phyloP scores from a whole-genome alignment of 2,888 invertebrate species.

The Pterobdella sp. region DNA sequence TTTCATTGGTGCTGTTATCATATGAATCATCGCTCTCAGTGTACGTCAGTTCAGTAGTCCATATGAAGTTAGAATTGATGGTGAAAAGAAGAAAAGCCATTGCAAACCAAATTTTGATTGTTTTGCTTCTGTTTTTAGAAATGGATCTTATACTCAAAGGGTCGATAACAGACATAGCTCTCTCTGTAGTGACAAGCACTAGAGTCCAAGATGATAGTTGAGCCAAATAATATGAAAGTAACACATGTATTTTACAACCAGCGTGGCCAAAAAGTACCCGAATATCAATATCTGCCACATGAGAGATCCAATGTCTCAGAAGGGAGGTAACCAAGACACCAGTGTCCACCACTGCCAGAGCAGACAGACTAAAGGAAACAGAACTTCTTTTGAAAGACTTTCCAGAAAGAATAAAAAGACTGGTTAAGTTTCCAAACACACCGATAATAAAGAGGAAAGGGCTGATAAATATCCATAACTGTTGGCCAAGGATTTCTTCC shows the following conservation, averaged over 20 bases:
- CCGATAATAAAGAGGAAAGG: conserved; percentile 27
- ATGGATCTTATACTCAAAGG: conserved; percentile 20
- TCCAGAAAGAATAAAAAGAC: conserved; percentile 24
- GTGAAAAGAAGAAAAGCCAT: neutral
- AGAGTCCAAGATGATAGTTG: conserved; percentile 27
- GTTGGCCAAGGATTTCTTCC: conserved; percentile 7
- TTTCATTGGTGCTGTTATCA: neutral
- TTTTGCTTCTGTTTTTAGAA: conserved; percentile 10
- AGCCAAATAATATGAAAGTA: conserved; percentile 22
- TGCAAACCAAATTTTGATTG: conserved; percentile 7
- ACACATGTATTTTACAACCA: conserved; percentile 17
- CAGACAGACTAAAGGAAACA: conserved; percentile 24
- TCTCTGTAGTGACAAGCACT: conserved; percentile 25
- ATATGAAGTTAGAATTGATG: conserved; percentile 25
- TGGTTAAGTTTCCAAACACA: conserved; percentile 25
- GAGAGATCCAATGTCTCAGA: conserved; percentile 27
- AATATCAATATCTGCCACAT: conserved; percentile 24
- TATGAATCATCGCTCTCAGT: neutral
- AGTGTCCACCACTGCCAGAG: conserved; percentile 25
- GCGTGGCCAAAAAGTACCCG: neutral
- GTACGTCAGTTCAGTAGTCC: conserved; percentile 16
- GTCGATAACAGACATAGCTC: conserved; percentile 23
- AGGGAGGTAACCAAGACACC: conserved; percentile 22
- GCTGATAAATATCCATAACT: conserved; percentile 19
- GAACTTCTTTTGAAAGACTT: conserved; percentile 24